A percentile compares a stretch with the other conserved stretches of the same genome.
Evolutionary conservation across 2,888 invertebrate species (phyloP).

Genomic region (Cephus runcator): DNA sequence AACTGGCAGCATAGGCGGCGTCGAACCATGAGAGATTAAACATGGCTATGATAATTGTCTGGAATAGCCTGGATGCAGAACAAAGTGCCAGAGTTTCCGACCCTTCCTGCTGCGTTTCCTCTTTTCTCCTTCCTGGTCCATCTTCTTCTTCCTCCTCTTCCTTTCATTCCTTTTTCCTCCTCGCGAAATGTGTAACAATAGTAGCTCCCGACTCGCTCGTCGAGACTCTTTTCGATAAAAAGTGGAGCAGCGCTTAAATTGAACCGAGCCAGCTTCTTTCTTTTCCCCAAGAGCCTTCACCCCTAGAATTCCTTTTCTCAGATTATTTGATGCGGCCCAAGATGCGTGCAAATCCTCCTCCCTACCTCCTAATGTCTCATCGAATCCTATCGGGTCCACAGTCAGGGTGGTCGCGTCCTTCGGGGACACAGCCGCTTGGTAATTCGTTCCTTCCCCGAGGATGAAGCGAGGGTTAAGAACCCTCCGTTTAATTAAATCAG

Average conservation of each 20-base stretch:
- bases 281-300: too few relatives aligned
- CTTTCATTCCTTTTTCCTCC: conserved; percentile 15
- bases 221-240: neutral
- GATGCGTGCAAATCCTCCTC: conserved; percentile 11
- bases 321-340: too few relatives aligned
- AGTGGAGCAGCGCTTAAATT: neutral
- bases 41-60: conserved; percentile 30
- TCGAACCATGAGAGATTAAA: conserved; percentile 34
- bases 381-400: neutral
- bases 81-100: neutral
- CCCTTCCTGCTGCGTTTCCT: too few relatives aligned
- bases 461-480: conserved; percentile 33
- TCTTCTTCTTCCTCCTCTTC: neutral
- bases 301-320: too few relatives aligned
- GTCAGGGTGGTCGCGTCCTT: neutral
- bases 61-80: conserved; percentile 24
- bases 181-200: neutral
- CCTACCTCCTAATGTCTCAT: conserved; percentile 16
- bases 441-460: neutral
- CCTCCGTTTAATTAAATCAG: conserved; percentile 53
- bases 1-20: conserved; percentile 26
- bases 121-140: too few relatives aligned
- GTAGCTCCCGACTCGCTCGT: too few relatives aligned
- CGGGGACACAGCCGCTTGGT: neutral
- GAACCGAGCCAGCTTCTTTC: too few relatives aligned